Conservation (phyloP, 2,888 invertebrate genomes). For the Ceramica pisi region DNA sequence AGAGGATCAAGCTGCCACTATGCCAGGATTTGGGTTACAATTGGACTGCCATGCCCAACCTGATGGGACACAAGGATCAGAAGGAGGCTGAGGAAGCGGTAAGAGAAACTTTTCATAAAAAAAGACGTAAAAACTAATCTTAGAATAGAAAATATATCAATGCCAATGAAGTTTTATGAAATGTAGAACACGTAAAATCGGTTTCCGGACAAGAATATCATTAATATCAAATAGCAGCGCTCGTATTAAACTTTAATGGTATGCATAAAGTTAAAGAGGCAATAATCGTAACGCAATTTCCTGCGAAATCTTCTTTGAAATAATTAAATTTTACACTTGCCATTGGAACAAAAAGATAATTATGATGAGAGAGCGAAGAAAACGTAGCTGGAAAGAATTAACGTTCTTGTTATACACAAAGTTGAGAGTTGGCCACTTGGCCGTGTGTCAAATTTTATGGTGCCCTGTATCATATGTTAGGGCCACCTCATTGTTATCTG, state of each 20-base stretch:
- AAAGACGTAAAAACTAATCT: neutral
- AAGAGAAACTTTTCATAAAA: conserved; percentile 72
- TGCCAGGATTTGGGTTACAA: conserved; percentile 96
- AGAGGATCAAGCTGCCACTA: conserved; percentile 94
- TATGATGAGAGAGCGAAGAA: conserved; percentile 17
- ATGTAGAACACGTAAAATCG: neutral
- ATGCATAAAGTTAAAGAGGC: conserved; percentile 37
- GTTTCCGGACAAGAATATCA: conserved; percentile 14
- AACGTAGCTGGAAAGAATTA: conserved; percentile 26
- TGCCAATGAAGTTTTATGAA: conserved; percentile 27
- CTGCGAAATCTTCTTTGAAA: conserved; percentile 38
- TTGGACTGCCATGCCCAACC: conserved; percentile 96
- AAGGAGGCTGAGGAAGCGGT: conserved; percentile 95
- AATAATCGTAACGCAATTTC: conserved; percentile 41
- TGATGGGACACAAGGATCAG: conserved; percentile 95
- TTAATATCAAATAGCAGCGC: conserved; percentile 18
- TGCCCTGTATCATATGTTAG: conserved; percentile 46
- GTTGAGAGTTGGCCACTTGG: conserved; percentile 34
- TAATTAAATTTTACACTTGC: conserved; percentile 40
- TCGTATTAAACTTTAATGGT: conserved; percentile 34
- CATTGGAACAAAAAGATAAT: conserved; percentile 40
- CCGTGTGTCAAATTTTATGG: conserved; percentile 47
- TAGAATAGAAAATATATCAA: neutral
- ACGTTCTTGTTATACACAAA: conserved; percentile 33
- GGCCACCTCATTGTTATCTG: conserved; percentile 69